These are phyloP conservation scores for Halcyon badia DNA, from an alignment of 2,797 vertebrate genomes.

Conservation along the genomic window DNA sequence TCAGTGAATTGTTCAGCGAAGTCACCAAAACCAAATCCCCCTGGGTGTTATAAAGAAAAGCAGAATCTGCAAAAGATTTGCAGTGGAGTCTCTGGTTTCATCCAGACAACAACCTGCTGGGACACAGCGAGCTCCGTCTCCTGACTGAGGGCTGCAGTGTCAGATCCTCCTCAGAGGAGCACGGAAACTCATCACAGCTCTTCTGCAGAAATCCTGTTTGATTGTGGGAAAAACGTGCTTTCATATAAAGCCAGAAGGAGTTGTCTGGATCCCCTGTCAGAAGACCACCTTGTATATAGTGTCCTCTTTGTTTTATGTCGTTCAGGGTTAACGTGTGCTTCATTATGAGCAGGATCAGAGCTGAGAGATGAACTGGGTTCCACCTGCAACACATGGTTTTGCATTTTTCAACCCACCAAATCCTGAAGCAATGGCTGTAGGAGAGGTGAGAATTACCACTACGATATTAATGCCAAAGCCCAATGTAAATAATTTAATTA, in stretches of 20 bases:
- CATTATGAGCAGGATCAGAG: not conserved
- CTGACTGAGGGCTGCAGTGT: not conserved
- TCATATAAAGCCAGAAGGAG: not conserved
- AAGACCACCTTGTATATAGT: not conserved
- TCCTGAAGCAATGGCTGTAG: not conserved
- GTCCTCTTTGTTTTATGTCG: not conserved
- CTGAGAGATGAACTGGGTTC: not conserved
- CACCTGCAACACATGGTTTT: not conserved
- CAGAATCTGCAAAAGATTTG: slow-evolving; percentile 42
- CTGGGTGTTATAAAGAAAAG: not conserved
- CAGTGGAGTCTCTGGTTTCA: slow-evolving; percentile 26
- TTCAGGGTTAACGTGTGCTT: not conserved
- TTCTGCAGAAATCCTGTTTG: not conserved
- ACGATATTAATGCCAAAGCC: not conserved
- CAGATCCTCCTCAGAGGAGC: not conserved
- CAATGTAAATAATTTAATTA: not conserved
- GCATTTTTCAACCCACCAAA: not conserved
- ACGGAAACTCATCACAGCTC: not conserved
- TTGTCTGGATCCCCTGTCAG: not conserved
- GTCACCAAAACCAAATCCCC: not conserved
- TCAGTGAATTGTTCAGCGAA: not conserved
- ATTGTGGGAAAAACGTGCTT: not conserved
- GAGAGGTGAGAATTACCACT: not conserved
- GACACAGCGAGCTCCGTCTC: not conserved
- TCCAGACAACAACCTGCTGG: slow-evolving; percentile 1